Conservation (phyloP, 2,797 vertebrate species). For the Eleutherodactylus coqui region DNA sequence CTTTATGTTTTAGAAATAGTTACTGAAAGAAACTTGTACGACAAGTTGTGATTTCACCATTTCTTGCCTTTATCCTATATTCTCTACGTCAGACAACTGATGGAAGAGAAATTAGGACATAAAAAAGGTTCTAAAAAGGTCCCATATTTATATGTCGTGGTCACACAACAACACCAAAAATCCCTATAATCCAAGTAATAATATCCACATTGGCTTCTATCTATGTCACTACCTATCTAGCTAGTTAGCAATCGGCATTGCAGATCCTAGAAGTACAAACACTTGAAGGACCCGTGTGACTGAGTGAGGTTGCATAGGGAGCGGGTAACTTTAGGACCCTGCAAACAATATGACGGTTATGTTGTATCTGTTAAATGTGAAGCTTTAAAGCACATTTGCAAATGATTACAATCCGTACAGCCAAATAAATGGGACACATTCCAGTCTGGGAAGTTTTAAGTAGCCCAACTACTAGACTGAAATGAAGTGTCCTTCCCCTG, state of each 20-base stretch:
- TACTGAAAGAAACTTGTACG: too few species aligned
- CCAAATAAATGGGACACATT: constrained; percentile 69
- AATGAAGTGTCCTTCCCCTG: constrained; percentile 83
- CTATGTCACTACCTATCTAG: too few species aligned
- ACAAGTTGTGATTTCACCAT: neutral
- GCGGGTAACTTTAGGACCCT: neutral
- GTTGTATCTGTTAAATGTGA: constrained; percentile 42
- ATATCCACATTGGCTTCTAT: neutral
- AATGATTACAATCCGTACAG: constrained; percentile 72
- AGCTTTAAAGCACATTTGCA: constrained; percentile 66
- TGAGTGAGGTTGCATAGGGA: neutral
- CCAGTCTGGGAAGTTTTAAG: constrained; percentile 68
- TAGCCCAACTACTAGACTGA: constrained; percentile 74
- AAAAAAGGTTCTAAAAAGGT: too few species aligned
- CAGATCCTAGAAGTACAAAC: neutral
- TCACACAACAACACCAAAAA: too few species aligned
- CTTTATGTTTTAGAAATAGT: neutral
- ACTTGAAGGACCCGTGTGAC: neutral
- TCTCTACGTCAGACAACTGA: neutral
- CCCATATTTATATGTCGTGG: too few species aligned
- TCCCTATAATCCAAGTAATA: too few species aligned
- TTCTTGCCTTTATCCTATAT: neutral
- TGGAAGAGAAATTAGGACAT: neutral
- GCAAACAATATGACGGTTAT: neutral
- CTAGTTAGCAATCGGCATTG: too few species aligned